A percentile compares a stretch with the other conserved stretches of the same genome.
phyloP scores from a whole-genome alignment of 2,797 vertebrate species.

The Lophotriccus pileatus region DNA sequence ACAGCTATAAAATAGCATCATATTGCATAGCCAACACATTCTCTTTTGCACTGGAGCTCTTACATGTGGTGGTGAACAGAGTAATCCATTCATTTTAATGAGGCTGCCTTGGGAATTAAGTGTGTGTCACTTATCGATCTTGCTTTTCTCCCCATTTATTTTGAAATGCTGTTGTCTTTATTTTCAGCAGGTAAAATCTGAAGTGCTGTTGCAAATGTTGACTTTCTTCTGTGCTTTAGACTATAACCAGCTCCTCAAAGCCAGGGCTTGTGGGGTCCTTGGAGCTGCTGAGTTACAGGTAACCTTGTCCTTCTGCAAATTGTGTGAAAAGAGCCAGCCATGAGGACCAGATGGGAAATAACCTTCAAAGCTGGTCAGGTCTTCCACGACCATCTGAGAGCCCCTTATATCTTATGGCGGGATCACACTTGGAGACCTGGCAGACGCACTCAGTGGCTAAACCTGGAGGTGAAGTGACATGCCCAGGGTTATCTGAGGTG shows the following conservation, averaged over 20 bases:
- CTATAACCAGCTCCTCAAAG: not conserved
- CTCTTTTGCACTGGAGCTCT: not conserved
- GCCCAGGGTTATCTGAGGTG: not conserved
- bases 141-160: not conserved
- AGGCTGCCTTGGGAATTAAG: not conserved
- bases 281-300: not conserved
- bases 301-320: not conserved
- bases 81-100: not conserved
- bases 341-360: not conserved
- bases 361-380: not conserved
- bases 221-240: not conserved
- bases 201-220: not conserved
- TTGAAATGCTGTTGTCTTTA: not conserved
- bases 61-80: not conserved
- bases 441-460: not conserved
- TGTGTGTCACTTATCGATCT: not conserved
- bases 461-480: not conserved
- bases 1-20: not conserved
- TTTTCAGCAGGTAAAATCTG: not conserved
- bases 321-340: fast-evolving
- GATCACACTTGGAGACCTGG: not conserved
- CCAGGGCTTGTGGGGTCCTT: not conserved
- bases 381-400: not conserved
- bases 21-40: not conserved
- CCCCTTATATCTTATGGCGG: not conserved